phyloP scores from a whole-genome alignment of 2,797 vertebrate genomes.

The Pseudochromis fuscus region DNA sequence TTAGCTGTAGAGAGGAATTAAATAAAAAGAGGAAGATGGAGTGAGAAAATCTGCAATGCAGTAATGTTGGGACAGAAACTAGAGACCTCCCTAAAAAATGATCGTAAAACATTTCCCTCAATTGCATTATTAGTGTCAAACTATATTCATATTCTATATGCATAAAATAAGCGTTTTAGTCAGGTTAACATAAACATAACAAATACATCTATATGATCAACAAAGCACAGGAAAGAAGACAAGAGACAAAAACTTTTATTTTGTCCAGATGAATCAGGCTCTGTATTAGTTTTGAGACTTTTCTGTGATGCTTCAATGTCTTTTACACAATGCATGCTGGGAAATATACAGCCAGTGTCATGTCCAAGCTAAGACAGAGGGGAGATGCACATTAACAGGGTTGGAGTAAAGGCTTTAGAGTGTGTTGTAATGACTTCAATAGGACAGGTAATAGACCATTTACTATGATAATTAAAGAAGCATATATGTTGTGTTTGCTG shows the following conservation, averaged over 20 bases:
- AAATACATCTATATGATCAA: conserved; percentile 6
- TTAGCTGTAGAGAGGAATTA: conserved; percentile 40
- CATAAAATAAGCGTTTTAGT: neutral
- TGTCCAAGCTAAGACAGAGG: too few species aligned
- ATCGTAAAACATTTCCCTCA: conserved; percentile 4
- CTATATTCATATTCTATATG: neutral
- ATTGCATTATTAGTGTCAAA: neutral
- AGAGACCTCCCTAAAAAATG: conserved; percentile 22
- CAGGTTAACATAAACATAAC: too few species aligned
- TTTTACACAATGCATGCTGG: conserved; percentile 27
- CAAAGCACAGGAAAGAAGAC: neutral
- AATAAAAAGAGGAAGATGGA: conserved; percentile 28
- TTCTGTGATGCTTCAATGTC: conserved; percentile 14
- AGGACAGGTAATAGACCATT: too few species aligned
- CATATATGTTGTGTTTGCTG: neutral
- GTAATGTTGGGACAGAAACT: conserved; percentile 35
- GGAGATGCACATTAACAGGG: too few species aligned
- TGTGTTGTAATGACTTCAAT: neutral
- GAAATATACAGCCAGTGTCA: conserved; percentile 13
- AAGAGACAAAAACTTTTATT: too few species aligned
- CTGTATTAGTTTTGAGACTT: conserved; percentile 9
- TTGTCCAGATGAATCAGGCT: neutral
- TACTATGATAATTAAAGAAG: too few species aligned
- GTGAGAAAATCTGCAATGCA: conserved; percentile 58
- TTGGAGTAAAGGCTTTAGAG: neutral